A percentile compares a stretch with the other conserved stretches of the same genome.
These are phyloP conservation scores for Adoxophyes honmai DNA, from an alignment of 1,140 invertebrate genomes.

Conservation along the genomic window DNA sequence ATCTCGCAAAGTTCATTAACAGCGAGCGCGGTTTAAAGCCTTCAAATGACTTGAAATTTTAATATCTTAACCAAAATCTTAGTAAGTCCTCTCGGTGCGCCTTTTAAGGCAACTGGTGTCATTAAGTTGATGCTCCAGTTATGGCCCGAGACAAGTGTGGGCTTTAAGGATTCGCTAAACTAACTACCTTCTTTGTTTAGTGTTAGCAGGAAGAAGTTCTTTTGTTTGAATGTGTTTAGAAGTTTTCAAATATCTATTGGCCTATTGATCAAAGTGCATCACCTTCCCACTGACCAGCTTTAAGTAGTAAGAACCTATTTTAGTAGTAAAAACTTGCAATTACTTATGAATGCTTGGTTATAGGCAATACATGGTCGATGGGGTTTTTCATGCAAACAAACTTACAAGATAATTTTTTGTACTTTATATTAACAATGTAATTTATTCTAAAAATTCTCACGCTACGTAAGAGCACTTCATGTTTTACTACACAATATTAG, in stretches of 20 bases:
- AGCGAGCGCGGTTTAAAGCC: background rate
- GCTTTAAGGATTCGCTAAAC: slow-evolving; percentile 29
- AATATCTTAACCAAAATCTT: slow-evolving; percentile 12
- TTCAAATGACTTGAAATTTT: background rate
- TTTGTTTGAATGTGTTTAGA: background rate
- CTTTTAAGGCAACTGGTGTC: slow-evolving; percentile 38
- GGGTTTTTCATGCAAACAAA: no score
- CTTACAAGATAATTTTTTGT: no score
- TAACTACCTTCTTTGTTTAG: slow-evolving; percentile 5
- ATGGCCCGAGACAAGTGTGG: slow-evolving; percentile 40
- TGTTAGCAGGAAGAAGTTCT: background rate
- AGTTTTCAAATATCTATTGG: no score
- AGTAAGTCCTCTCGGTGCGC: slow-evolving; percentile 20
- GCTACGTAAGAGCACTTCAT: background rate
- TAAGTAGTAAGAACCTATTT: no score
- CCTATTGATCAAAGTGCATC: no score
- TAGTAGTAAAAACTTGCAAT: no score
- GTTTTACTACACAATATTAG: slow-evolving; percentile 7
- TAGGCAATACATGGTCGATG: no score
- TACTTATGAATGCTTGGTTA: no score
- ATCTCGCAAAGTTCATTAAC: background rate
- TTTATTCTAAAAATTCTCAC: background rate
- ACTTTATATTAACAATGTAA: no score
- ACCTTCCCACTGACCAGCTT: no score
- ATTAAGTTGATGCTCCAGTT: slow-evolving; percentile 47